phyloP scores from a whole-genome alignment of 2,113 vertebrate genomes.

The Cephalophus harveyi region DNA sequence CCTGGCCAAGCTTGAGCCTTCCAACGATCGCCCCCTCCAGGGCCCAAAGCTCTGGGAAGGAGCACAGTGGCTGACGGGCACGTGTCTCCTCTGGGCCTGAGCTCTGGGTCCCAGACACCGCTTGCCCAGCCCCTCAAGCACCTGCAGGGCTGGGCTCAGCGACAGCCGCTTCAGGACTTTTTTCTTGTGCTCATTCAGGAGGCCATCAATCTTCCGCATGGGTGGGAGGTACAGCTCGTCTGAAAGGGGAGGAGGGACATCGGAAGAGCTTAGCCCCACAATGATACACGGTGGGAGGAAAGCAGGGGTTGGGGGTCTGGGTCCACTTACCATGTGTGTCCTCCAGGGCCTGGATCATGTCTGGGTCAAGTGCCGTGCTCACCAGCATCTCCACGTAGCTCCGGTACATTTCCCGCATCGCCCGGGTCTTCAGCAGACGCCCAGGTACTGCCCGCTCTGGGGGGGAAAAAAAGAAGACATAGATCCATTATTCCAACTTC shows the following conservation, averaged over 20 bases:
- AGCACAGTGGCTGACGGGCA: accelerated
- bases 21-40: not conserved
- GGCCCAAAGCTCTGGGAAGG: not conserved
- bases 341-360: conserved; percentile 96
- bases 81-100: no score
- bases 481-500: not conserved
- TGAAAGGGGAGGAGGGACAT: not conserved
- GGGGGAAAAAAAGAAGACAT: accelerated
- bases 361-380: conserved; percentile 92
- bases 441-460: conserved; percentile 75
- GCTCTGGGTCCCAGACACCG: accelerated
- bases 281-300: accelerated
- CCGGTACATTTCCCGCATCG: conserved; percentile 95
- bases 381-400: conserved; percentile 96
- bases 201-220: conserved; percentile 92
- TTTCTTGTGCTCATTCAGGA: conserved; percentile 92
- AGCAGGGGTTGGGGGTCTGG: not conserved
- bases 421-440: conserved; percentile 90
- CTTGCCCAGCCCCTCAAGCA: not conserved
- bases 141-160: conserved; percentile 88
- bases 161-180: conserved; percentile 88
- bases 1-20: not conserved
- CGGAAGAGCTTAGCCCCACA: not conserved
- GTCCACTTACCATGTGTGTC: conserved; percentile 88
- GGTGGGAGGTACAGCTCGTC: conserved; percentile 92